Percentiles rank a stretch among this genome's conserved stretches.
Evolutionary conservation across 2,888 invertebrate genomes (phyloP).

Genomic region (Xylota sylvarum): DNA sequence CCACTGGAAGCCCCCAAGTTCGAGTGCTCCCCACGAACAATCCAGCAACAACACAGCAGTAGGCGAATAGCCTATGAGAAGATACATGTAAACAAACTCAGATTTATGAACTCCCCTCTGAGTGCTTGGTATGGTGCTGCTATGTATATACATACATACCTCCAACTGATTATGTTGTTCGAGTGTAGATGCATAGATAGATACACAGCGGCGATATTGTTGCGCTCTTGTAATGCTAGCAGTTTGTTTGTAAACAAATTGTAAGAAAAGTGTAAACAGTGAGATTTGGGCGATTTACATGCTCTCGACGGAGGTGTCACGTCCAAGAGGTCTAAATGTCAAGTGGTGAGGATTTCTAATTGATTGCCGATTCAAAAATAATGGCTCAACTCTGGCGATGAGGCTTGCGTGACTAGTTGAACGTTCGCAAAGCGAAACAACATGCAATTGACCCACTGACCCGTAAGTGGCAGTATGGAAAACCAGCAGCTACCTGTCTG

Average conservation of each 20-base stretch:
- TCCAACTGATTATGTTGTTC: constrained; percentile 60
- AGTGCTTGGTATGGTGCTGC: not conserved
- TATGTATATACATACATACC: constrained; percentile 19
- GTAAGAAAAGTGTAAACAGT: constrained; percentile 54
- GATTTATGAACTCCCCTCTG: constrained; percentile 38
- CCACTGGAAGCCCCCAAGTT: constrained; percentile 32
- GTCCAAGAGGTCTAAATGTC: constrained; percentile 12
- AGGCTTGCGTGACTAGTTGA: constrained; percentile 4
- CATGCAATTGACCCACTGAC: constrained; percentile 61
- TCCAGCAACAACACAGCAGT: not conserved
- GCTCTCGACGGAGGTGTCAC: not conserved
- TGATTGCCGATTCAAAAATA: not conserved
- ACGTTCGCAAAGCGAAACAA: constrained; percentile 5
- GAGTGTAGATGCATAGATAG: not conserved
- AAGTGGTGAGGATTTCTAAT: not conserved
- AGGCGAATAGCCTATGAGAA: constrained; percentile 3
- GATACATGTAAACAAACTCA: constrained; percentile 55
- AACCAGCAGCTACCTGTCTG: constrained; percentile 42
- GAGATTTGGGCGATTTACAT: constrained; percentile 19
- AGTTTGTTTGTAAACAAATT: constrained; percentile 64
- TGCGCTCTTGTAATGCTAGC: constrained; percentile 27
- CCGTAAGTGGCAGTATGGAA: constrained; percentile 34
- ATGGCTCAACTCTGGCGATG: not conserved
- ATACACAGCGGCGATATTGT: constrained; percentile 18
- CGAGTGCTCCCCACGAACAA: constrained; percentile 24